Base-by-base conservation (phyloP, 2,113 vertebrate genomes). In the Hippocampus abdominalis region DNA sequence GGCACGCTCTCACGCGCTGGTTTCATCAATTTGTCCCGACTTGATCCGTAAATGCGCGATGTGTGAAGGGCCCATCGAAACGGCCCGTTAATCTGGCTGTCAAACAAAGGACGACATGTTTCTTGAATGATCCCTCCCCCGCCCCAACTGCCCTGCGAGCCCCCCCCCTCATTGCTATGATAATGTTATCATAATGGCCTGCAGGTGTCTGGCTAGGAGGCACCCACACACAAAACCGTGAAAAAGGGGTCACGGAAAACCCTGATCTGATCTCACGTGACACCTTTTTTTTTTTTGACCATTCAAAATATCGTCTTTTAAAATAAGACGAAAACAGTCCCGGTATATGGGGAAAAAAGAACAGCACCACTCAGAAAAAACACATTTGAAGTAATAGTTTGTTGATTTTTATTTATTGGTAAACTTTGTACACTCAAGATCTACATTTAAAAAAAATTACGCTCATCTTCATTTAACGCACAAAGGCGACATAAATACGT, bases 41-140 rank as follows among this genome's bases (percentile, higher is more conserved):
- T 63, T 72, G 80, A 88, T 86, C 81, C 74, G 64, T 70, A 71
- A 42, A 82, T 1, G 77, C 81, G 80, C 71, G 80, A 91, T 86
- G 39, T 57, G 63, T 51, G 16, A 71, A 49, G 49, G 56, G 48
- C 54, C 85, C 63, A 88, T 90, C 89, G 78, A 90, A 88, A 91
- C 85, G 81, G 85, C 72, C 72, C 54, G 82, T 71, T 91, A 54
- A 86, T 88, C 89, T 78, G 66, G 72, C 65, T 70, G 79, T 76
- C 84, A 89, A 63, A 90, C 88, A 91, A 86, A 86, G 46, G 63
- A 69, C 74, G 68, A 81, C 86, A 81, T 76, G 78, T 73, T 82
- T 76, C 27, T 70, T 75, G 75, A 73, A 89, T 80, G 72, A 83
- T 44, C 60, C 18, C 27, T 27, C 60, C 11, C 36, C 71, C 73